Conservation (phyloP, 2,888 invertebrate genomes). For the Aphrophora alni region DNA sequence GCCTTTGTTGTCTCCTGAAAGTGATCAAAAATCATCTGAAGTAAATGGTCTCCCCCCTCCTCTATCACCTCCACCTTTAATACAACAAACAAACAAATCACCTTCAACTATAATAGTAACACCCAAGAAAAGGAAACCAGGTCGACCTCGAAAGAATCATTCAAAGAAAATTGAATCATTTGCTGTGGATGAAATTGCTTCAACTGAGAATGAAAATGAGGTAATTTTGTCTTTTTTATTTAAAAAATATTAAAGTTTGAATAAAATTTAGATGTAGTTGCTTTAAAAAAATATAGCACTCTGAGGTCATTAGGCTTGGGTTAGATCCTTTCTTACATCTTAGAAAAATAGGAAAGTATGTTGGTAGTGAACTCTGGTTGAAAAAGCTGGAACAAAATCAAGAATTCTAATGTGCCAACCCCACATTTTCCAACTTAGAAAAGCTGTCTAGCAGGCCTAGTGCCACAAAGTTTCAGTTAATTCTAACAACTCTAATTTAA, state of each 20-base stretch:
- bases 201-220: background rate
- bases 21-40: background rate
- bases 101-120: background rate
- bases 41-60: slow-evolving; percentile 16
- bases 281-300: background rate
- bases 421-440: too few relatives aligned
- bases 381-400: too few relatives aligned
- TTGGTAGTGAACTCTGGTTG: too few relatives aligned
- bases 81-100: background rate
- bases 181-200: background rate
- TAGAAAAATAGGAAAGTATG: too few relatives aligned
- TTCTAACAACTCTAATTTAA: too few relatives aligned
- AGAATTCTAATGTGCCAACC: too few relatives aligned
- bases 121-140: slow-evolving; percentile 27
- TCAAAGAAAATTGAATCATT: background rate
- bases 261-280: background rate
- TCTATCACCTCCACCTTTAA: slow-evolving; percentile 37
- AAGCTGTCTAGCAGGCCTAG: too few relatives aligned
- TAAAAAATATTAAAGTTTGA: background rate
- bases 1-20: slow-evolving; percentile 37
- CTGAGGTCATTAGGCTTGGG: too few relatives aligned
- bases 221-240: background rate
- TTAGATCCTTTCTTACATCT: too few relatives aligned
- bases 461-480: too few relatives aligned
- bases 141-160: slow-evolving; percentile 25